Evolutionary conservation across 2,113 vertebrate species (phyloP).

Genomic region (Solenodon paradoxus): DNA sequence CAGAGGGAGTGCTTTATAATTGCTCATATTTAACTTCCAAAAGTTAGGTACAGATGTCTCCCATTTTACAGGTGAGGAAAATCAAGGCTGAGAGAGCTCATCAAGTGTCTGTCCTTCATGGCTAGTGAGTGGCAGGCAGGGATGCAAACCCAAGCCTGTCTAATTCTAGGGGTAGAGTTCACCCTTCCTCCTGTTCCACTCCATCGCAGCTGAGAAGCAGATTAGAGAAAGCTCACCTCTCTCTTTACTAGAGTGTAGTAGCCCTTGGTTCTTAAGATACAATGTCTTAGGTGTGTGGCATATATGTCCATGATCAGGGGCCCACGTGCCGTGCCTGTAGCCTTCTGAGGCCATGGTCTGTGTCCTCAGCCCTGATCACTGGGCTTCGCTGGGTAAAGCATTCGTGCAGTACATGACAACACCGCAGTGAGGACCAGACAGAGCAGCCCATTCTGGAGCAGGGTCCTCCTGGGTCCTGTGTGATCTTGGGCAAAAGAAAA

Average conservation of each 20-base stretch:
- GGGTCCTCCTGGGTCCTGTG: not conserved
- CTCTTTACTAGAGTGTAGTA: not conserved
- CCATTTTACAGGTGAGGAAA: not conserved
- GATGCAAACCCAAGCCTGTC: not conserved
- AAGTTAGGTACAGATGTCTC: not conserved
- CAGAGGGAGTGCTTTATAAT: not conserved
- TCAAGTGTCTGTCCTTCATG: not conserved
- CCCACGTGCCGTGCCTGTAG: not conserved
- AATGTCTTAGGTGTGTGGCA: fast-evolving
- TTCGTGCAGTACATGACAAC: no score
- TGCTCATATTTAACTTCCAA: not conserved
- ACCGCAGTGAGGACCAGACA: not conserved
- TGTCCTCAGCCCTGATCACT: fast-evolving
- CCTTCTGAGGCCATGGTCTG: not conserved
- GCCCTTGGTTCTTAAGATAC: not conserved
- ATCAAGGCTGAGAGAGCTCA: not conserved
- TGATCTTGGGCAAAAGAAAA: not conserved
- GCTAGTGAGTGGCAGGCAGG: not conserved
- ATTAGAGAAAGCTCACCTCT: not conserved
- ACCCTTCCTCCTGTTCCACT: not conserved
- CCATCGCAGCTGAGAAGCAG: not conserved
- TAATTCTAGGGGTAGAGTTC: not conserved
- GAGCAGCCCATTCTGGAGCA: not conserved
- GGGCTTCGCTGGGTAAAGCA: not conserved
- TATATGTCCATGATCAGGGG: not conserved